These are phyloP conservation scores for Neoscelio sp. DNA, from an alignment of 2,888 invertebrate species.

Conservation along the genomic window DNA sequence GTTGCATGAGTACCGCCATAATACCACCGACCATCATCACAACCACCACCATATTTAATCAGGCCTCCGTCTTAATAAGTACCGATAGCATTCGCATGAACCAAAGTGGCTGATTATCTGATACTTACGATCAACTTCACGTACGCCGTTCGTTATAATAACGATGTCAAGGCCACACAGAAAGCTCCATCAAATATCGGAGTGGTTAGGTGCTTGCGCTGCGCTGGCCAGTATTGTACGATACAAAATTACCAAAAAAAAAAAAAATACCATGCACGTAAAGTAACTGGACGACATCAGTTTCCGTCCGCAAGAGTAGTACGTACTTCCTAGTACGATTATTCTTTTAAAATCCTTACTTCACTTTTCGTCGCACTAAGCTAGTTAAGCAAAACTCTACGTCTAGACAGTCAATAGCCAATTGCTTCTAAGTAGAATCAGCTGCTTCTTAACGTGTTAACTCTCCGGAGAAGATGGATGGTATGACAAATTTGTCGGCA, in stretches of 20 bases:
- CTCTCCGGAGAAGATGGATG: too few species aligned
- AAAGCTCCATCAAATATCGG: constrained; percentile 58
- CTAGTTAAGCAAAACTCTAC: background rate
- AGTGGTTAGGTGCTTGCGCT: constrained; percentile 59
- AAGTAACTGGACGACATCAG: background rate
- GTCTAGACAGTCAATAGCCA: background rate
- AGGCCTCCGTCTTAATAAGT: constrained; percentile 41
- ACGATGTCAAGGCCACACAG: constrained; percentile 54
- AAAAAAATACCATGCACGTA: constrained; percentile 44
- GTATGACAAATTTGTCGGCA: too few species aligned
- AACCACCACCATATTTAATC: constrained; percentile 55
- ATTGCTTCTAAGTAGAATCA: too few species aligned
- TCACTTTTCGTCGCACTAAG: constrained; percentile 6
- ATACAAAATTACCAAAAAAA: constrained; percentile 41
- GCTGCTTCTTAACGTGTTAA: too few species aligned
- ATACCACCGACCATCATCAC: constrained; percentile 55
- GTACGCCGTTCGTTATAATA: constrained; percentile 45
- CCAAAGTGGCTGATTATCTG: constrained; percentile 42
- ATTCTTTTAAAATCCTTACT: constrained; percentile 34
- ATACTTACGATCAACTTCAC: constrained; percentile 63
- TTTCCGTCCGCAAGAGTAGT: too few species aligned
- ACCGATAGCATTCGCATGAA: constrained; percentile 58
- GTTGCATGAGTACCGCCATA: constrained; percentile 21
- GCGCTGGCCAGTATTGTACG: constrained; percentile 49
- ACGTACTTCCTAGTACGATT: too few species aligned